Evolutionary conservation across 2,113 vertebrate species (phyloP).

Genomic region (Rhizomys pruinosus): DNA sequence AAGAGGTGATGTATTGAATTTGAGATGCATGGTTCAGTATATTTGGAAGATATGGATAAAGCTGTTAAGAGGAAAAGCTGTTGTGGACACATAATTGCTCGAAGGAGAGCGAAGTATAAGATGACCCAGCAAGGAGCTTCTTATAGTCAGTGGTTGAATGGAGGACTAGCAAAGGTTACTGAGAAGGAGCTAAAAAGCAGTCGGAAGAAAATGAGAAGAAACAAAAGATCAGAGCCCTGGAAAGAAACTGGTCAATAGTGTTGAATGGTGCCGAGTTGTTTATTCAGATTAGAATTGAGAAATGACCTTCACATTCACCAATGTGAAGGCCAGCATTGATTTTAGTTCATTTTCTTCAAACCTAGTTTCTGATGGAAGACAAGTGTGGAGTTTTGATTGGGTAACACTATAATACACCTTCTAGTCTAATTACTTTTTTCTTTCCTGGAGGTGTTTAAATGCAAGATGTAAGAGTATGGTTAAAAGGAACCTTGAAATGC

Average conservation of each 20-base stretch:
- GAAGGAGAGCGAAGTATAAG: neutral
- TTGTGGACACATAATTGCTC: neutral
- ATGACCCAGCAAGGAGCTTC: neutral
- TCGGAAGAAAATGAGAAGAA: neutral
- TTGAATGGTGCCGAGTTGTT: neutral
- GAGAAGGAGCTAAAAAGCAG: neutral
- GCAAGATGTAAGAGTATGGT: neutral
- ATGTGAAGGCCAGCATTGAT: neutral
- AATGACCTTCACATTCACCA: neutral
- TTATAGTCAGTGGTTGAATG: neutral
- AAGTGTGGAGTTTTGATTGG: neutral
- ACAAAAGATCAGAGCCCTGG: neutral
- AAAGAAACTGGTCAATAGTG: neutral
- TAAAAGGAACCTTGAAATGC: neutral
- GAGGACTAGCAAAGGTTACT: neutral
- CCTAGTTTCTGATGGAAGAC: neutral
- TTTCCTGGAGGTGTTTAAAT: slow-evolving; percentile 1
- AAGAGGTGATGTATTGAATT: neutral
- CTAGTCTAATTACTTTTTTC: neutral
- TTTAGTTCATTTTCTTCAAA: neutral
- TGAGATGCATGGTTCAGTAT: neutral
- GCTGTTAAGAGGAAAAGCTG: neutral
- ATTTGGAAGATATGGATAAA: neutral
- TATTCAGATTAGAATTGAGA: slow-evolving; percentile 9
- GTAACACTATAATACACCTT: neutral